Evolutionary conservation across 2,888 invertebrate genomes (phyloP).

Genomic region (Rhabditoides inermis): DNA sequence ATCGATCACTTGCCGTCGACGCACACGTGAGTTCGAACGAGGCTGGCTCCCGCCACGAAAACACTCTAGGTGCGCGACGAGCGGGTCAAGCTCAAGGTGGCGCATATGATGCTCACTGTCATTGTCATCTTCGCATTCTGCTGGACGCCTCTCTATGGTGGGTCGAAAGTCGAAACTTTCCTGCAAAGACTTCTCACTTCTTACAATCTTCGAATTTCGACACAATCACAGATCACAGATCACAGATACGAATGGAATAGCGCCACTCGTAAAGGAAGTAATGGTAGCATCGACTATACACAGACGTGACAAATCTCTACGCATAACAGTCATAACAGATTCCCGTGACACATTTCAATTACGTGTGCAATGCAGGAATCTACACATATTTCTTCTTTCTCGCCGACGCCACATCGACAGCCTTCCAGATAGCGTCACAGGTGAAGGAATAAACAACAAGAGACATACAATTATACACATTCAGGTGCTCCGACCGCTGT

Average conservation of each 20-base stretch:
- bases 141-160: conserved; percentile 49
- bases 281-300: no score
- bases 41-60: background rate
- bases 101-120: conserved; percentile 52
- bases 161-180: no score
- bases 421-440: conserved; percentile 25
- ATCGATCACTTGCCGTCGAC: conserved; percentile 49
- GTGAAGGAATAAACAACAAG: conserved; percentile 5
- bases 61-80: conserved; percentile 41
- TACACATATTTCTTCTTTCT: conserved; percentile 48
- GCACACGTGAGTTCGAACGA: conserved; percentile 30
- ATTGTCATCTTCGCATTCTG: conserved; percentile 49
- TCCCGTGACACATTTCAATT: no score
- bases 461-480: conserved; percentile 7
- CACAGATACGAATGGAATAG: no score
- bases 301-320: no score
- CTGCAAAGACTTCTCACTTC: no score
- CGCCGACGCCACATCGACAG: conserved; percentile 29
- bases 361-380: conserved; percentile 36
- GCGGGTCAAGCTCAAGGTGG: conserved; percentile 48
- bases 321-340: no score
- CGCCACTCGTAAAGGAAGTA: no score
- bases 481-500: conserved; percentile 42
- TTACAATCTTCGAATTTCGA: no score
- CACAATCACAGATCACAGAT: no score